Percentiles rank a stretch among this genome's conserved stretches.
Conservation (phyloP, 2,888 invertebrate species). For the Bembecia ichneumoniformis region DNA sequence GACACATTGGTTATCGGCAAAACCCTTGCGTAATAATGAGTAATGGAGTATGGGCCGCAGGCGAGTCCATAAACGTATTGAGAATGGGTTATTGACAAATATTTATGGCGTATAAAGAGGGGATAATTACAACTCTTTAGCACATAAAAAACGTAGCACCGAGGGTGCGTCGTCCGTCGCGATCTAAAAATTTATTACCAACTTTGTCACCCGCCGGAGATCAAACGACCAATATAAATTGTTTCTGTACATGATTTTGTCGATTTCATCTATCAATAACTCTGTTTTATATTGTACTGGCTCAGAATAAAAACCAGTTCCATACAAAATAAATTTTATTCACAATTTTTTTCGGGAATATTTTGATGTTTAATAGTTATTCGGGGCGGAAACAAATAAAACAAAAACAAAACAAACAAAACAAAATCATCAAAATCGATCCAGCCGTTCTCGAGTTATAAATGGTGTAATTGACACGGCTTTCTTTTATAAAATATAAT, state of each 20-base stretch:
- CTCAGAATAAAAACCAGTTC: too few relatives aligned
- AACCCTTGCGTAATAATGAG: constrained; percentile 59
- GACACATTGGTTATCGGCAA: constrained; percentile 26
- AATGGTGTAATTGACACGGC: too few relatives aligned
- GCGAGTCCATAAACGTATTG: constrained; percentile 65
- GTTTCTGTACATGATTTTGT: constrained; percentile 4
- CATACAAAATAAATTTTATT: too few relatives aligned
- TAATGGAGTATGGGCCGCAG: constrained; percentile 60
- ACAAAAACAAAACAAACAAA: too few relatives aligned
- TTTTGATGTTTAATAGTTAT: too few relatives aligned
- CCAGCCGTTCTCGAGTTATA: too few relatives aligned
- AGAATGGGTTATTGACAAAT: constrained; percentile 70
- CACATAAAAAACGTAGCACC: constrained; percentile 56
- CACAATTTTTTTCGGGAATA: too few relatives aligned
- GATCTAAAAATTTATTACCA: constrained; percentile 56
- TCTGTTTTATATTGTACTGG: too few relatives aligned
- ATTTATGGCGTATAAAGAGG: constrained; percentile 70
- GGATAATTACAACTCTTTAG: constrained; percentile 72
- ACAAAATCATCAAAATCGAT: too few relatives aligned
- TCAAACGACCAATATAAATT: constrained; percentile 18
- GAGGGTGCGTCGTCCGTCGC: constrained; percentile 60
- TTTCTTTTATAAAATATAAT: too few relatives aligned
- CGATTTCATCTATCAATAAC: too few relatives aligned
- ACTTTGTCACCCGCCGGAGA: constrained; percentile 46
- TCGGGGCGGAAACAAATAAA: too few relatives aligned